Evolutionary conservation across 2,797 vertebrate species (phyloP).

Genomic region (Phalloptychus januarius): DNA sequence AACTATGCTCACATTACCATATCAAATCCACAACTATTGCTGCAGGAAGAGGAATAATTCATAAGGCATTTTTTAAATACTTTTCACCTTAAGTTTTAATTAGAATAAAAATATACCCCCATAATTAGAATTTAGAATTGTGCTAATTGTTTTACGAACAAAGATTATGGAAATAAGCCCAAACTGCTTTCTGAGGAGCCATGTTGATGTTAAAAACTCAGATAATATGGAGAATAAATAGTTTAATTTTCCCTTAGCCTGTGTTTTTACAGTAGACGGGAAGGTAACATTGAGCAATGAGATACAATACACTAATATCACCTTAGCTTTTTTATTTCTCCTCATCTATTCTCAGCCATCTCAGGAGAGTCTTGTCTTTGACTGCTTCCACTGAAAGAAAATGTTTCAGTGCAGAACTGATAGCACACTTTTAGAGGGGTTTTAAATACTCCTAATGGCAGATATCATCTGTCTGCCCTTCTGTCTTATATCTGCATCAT

Average conservation of each 20-base stretch:
- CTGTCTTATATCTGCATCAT: constrained; percentile 3
- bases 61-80: not conserved
- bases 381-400: constrained; percentile 27
- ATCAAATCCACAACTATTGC: not conserved
- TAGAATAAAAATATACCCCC: constrained; percentile 30
- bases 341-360: constrained; percentile 49
- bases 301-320: constrained; percentile 48
- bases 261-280: constrained; percentile 7
- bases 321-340: constrained; percentile 44
- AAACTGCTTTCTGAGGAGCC: constrained; percentile 32
- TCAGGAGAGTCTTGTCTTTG: constrained; percentile 43
- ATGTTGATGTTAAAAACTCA: constrained; percentile 20
- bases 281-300: constrained; percentile 27
- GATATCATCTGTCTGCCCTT: not conserved
- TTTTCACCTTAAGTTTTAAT: constrained; percentile 17
- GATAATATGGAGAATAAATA: constrained; percentile 40
- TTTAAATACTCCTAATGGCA: constrained; percentile 20
- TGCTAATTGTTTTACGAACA: constrained; percentile 50
- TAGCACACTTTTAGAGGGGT: constrained; percentile 26
- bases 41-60: not conserved
- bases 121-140: constrained; percentile 34
- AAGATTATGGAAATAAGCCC: constrained; percentile 26
- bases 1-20: not conserved
- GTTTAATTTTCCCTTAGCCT: constrained; percentile 44
- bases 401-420: constrained; percentile 34